Evolutionary conservation across 2,888 invertebrate species (phyloP).

Genomic region (Rotaria magnacalcarata): DNA sequence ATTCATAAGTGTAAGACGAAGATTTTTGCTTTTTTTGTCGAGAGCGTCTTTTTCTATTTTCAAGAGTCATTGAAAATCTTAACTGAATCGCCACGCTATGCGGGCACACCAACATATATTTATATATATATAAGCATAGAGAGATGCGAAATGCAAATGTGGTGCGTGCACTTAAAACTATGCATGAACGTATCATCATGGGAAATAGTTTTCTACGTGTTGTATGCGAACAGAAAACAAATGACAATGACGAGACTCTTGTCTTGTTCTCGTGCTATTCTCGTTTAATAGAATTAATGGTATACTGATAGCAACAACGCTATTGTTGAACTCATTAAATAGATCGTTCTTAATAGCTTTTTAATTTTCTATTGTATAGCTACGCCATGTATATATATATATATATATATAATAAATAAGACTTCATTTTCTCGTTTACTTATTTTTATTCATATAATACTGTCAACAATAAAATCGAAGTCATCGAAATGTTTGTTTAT

Average conservation of each 20-base stretch:
- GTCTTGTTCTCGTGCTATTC: background rate
- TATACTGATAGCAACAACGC: background rate
- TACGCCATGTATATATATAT: background rate
- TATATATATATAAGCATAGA: background rate
- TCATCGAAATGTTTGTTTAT: background rate
- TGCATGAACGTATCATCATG: background rate
- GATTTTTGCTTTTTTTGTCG: background rate
- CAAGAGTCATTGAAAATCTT: background rate
- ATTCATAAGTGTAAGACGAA: background rate
- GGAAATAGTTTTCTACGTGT: background rate
- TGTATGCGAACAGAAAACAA: constrained; percentile 10
- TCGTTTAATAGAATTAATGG: background rate
- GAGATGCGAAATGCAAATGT: background rate
- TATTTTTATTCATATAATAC: background rate
- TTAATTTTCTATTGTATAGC: background rate
- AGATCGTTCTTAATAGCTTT: background rate
- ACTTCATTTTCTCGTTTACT: background rate
- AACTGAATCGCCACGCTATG: background rate
- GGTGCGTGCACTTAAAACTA: background rate
- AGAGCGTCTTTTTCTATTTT: background rate
- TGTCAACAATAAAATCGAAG: background rate
- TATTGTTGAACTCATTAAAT: background rate
- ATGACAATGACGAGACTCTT: background rate
- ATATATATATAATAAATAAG: background rate
- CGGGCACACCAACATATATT: background rate